phyloP scores from a whole-genome alignment of 2,888 invertebrate species.

The Euspilapteryx auroguttella region DNA sequence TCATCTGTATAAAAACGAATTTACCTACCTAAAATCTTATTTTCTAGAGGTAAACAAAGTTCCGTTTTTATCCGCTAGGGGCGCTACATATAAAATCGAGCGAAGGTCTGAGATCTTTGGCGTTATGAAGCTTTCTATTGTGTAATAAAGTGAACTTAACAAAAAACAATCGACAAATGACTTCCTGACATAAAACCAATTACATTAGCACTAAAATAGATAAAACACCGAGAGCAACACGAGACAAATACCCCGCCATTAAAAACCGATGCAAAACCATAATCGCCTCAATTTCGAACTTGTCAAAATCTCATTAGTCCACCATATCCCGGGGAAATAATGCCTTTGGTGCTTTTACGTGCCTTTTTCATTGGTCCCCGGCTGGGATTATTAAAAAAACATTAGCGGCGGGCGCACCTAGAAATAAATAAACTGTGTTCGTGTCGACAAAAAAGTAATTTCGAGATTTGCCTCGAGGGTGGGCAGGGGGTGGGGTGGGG shows the following conservation, averaged over 20 bases:
- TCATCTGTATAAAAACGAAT: too few relatives aligned
- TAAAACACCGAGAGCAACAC: conserved; percentile 16
- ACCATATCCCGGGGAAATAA: too few relatives aligned
- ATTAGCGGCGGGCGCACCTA: conserved; percentile 52
- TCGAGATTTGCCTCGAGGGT: conserved; percentile 28
- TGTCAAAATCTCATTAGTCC: conserved; percentile 58
- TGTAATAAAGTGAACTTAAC: too few relatives aligned
- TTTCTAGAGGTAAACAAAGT: too few relatives aligned
- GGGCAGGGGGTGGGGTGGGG: conserved; percentile 12
- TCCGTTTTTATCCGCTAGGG: too few relatives aligned
- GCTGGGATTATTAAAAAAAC: conserved; percentile 57
- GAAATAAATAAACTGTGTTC: conserved; percentile 29
- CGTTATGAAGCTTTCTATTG: not conserved
- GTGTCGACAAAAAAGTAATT: conserved; percentile 47
- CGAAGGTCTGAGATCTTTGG: too few relatives aligned
- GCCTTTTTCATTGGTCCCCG: conserved; percentile 45
- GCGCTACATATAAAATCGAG: too few relatives aligned
- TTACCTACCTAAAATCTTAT: too few relatives aligned
- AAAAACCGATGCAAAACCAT: conserved; percentile 46
- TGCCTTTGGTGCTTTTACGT: conserved; percentile 27
- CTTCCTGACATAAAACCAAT: conserved; percentile 18
- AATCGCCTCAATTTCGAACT: conserved; percentile 55
- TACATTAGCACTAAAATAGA: conserved; percentile 6
- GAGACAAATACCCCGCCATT: conserved; percentile 38
- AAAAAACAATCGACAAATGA: conserved; percentile 18